Conservation (phyloP, 2,888 invertebrate species). For the Eilema griseolum region DNA sequence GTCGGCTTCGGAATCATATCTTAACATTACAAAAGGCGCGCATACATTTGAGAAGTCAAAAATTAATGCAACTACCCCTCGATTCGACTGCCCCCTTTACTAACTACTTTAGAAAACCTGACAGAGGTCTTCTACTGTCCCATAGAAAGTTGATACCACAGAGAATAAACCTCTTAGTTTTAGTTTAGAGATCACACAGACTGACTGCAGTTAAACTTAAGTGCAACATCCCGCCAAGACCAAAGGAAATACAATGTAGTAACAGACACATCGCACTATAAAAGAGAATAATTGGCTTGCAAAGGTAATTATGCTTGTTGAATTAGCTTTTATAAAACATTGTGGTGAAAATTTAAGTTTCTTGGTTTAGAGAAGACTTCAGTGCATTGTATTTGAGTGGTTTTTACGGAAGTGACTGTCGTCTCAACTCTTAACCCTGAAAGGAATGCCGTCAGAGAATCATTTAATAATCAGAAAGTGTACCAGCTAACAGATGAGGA, state of each 20-base stretch:
- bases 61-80: no score
- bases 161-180: no score
- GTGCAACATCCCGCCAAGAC: conserved; percentile 34
- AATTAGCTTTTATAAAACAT: conserved; percentile 55
- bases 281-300: conserved; percentile 69
- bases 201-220: conserved; percentile 34
- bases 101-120: no score
- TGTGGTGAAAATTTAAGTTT: conserved; percentile 21
- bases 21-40: no score
- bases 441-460: neutral
- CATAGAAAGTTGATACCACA: no score
- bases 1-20: no score
- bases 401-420: neutral
- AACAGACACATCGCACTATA: conserved; percentile 74
- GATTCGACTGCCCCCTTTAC: no score
- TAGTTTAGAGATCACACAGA: neutral
- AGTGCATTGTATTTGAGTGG: neutral
- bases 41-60: no score
- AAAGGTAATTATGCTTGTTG: conserved; percentile 61
- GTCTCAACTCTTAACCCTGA: neutral
- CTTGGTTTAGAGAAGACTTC: neutral
- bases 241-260: conserved; percentile 55
- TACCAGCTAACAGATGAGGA: neutral
- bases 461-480: neutral
- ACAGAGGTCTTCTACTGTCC: no score